These are phyloP conservation scores for Candidula unifasciata DNA, from an alignment of 2,888 invertebrate genomes.

Conservation along the genomic window DNA sequence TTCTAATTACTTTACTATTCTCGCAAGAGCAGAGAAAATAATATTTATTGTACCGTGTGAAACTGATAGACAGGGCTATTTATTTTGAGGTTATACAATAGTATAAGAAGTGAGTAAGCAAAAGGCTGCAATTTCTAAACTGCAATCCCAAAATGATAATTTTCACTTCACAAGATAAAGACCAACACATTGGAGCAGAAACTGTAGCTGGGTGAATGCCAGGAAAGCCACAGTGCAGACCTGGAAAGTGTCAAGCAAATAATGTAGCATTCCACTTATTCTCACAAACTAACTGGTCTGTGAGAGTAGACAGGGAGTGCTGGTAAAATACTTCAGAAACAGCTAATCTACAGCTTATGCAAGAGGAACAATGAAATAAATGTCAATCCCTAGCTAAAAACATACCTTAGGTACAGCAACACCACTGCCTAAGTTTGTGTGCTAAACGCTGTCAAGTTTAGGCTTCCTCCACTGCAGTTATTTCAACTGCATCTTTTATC, in stretches of 20 bases:
- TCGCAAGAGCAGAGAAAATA: too few species aligned
- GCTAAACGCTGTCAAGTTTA: too few species aligned
- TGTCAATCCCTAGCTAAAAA: constrained; percentile 86
- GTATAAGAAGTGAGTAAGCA: too few species aligned
- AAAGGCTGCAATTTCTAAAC: too few species aligned
- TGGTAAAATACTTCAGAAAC: neutral
- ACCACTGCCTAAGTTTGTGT: constrained; percentile 83
- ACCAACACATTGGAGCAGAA: neutral
- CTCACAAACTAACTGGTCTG: neutral
- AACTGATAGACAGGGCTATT: too few species aligned
- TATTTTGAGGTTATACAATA: too few species aligned
- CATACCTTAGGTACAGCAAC: constrained; percentile 96
- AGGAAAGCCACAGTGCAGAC: constrained; percentile 4
- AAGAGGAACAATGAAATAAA: neutral
- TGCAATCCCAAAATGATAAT: too few species aligned
- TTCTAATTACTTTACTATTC: too few species aligned
- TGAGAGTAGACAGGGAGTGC: constrained; percentile 26
- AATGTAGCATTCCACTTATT: constrained; percentile 44
- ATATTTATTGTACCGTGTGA: too few species aligned
- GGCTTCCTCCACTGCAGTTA: too few species aligned
- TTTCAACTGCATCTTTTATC: too few species aligned
- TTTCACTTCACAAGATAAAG: too few species aligned
- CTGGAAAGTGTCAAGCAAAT: constrained; percentile 43
- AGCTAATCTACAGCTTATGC: neutral
- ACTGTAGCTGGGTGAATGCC: constrained; percentile 43